Evolutionary conservation across 1,140 invertebrate species (phyloP).

Genomic region (Drosophila baimaii): DNA sequence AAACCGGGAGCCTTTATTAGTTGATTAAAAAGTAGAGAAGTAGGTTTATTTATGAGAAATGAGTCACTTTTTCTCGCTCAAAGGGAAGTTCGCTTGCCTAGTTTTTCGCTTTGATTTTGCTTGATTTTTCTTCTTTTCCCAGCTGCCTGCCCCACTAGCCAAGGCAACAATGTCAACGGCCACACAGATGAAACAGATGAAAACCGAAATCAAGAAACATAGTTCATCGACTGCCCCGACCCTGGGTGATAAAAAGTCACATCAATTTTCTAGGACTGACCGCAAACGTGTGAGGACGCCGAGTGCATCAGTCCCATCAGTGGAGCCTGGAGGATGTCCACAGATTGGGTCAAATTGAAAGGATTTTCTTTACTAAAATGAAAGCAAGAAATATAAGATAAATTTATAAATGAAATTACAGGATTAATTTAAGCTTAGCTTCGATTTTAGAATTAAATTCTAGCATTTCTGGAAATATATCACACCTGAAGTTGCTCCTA

Average conservation of each 20-base stretch:
- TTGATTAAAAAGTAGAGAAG: conserved; percentile 25
- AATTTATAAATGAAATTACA: not conserved
- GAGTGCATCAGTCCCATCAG: conserved; percentile 53
- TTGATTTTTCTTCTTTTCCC: conserved; percentile 9
- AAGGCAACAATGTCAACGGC: conserved; percentile 44
- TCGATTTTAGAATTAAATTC: no score
- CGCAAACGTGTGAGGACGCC: conserved; percentile 70
- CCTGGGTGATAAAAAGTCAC: conserved; percentile 63
- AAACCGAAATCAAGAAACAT: conserved; percentile 72
- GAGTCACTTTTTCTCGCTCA: not conserved
- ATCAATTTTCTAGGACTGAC: conserved; percentile 72
- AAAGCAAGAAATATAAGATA: not conserved
- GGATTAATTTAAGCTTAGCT: no score
- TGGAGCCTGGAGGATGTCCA: not conserved
- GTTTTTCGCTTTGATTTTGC: conserved; percentile 23
- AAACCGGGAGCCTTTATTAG: conserved; percentile 7
- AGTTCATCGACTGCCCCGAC: conserved; percentile 49
- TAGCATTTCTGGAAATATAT: no score
- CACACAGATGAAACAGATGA: conserved; percentile 52
- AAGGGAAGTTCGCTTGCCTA: no score
- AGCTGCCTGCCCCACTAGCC: no score
- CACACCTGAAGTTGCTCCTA: no score
- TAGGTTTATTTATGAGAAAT: not conserved
- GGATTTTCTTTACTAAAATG: not conserved
- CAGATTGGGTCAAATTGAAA: not conserved